Base-by-base conservation (phyloP, 2,113 vertebrate genomes). In the Euleptes europaea region DNA sequence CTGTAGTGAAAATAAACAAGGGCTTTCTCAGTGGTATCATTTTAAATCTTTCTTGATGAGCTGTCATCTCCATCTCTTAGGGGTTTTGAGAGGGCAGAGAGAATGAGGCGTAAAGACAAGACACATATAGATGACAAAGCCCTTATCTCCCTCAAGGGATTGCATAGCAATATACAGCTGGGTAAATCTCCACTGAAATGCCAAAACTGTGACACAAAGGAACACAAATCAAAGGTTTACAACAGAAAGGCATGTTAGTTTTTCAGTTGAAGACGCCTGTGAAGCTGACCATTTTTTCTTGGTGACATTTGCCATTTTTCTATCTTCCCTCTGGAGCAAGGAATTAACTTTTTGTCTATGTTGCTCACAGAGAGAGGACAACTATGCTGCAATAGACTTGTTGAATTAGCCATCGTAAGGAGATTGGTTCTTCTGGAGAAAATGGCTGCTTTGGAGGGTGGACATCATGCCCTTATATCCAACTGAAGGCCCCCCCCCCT, bases 1-100 rank as follows among this genome's bases (percentile, higher is more conserved):
- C 79, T 90, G 86, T 57, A 93, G 85, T 0, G 86, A 78, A 84
- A 94, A 86, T 87, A 84, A 88, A 47, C 77, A 35, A 63, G 86
- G 71, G 82, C 83, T 91, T 92, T 84, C 83, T 90, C 78, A 67
- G 75, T 4, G 49, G 84, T 85, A 19, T 84, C 60, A 86, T 91
- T 92, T 91, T 90, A 85, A 92, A 88, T 66, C 80, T 94, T 38
- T 78, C 76, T 78, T 89, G 89, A 91, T 0, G 0, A 76, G 72
- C n/a, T 92, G 90, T 88, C 47, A 1, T 33, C 66, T 63, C 87
- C 76, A 86, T 88, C 87, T 92, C 84, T 83, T 73, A 80, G 63
- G 82, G 11, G 76, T 74, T 8, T 1, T 0, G 0, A 90, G 83
- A 89, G 92, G 31, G 66, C 67, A 84, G 76, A 63, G 71, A 86